A percentile compares a stretch with the other conserved stretches of the same genome.
Evolutionary conservation across 2,113 vertebrate genomes (phyloP).

Genomic region (Carollia perspicillata): DNA sequence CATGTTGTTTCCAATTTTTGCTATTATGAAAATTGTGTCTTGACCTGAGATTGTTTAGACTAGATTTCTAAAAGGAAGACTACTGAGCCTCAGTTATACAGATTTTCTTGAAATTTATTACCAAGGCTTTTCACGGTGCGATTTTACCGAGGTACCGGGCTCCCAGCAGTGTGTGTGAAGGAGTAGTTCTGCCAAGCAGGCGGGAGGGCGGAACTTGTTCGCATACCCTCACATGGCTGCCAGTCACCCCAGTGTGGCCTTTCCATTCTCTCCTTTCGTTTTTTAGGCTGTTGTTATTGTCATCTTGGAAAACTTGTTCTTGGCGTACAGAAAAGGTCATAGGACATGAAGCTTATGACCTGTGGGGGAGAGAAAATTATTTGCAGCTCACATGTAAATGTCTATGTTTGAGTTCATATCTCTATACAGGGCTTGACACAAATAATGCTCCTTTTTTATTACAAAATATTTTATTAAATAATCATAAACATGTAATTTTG

Average conservation of each 20-base stretch:
- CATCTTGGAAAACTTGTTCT: not conserved
- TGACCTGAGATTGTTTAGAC: not conserved
- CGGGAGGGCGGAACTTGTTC: not conserved
- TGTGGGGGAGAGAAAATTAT: not conserved
- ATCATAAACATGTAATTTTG: no score
- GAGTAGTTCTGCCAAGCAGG: not conserved
- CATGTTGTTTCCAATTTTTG: not conserved
- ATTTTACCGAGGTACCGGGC: not conserved
- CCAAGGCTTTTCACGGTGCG: not conserved
- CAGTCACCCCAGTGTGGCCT: not conserved
- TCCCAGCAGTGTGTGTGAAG: not conserved
- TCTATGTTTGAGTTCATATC: not conserved
- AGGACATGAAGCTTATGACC: not conserved
- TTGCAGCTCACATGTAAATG: not conserved
- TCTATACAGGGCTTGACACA: not conserved
- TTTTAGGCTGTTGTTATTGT: not conserved
- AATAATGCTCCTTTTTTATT: no score
- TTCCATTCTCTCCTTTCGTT: not conserved
- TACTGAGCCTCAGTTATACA: not conserved
- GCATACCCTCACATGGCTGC: not conserved
- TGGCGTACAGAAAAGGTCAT: not conserved
- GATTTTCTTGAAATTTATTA: not conserved
- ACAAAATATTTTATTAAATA: no score
- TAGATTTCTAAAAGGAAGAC: not conserved
- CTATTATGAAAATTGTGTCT: not conserved